Conservation (phyloP, 2,797 vertebrate species). For the Eospalax fontanierii region DNA sequence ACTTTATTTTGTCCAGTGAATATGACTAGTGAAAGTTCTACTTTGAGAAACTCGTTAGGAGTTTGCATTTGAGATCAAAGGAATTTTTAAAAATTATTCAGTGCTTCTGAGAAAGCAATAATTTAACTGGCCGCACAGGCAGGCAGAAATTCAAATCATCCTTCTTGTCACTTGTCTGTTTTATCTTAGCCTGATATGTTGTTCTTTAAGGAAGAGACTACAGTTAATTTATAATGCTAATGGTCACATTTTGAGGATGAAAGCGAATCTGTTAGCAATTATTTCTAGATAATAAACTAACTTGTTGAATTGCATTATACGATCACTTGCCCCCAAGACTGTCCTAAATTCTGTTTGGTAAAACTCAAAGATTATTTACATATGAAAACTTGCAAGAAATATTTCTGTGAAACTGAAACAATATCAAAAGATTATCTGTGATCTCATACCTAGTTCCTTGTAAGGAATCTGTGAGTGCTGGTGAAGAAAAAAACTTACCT, state of each 20-base stretch:
- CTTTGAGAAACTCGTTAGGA: background rate
- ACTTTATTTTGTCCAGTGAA: background rate
- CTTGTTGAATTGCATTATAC: background rate
- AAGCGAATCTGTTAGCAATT: background rate
- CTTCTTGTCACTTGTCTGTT: background rate
- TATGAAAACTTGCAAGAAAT: background rate
- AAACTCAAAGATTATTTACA: background rate
- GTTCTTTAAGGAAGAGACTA: background rate
- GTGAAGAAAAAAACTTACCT: background rate
- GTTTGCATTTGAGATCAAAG: background rate
- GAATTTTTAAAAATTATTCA: too few species aligned
- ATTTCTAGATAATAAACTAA: background rate
- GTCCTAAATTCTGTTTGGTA: background rate
- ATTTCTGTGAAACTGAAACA: background rate
- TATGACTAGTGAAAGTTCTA: background rate
- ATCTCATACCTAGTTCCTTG: background rate
- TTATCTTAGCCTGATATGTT: background rate
- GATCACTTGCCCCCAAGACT: rapidly evolving
- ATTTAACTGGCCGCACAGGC: background rate
- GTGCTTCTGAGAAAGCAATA: background rate
- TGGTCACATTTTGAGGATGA: background rate
- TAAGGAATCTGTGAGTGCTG: background rate
- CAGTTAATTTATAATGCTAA: background rate
- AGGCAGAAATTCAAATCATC: background rate
- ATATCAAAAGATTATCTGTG: background rate